These are phyloP conservation scores for Mamestra configurata DNA, from an alignment of 1,140 invertebrate genomes.

Conservation along the genomic window DNA sequence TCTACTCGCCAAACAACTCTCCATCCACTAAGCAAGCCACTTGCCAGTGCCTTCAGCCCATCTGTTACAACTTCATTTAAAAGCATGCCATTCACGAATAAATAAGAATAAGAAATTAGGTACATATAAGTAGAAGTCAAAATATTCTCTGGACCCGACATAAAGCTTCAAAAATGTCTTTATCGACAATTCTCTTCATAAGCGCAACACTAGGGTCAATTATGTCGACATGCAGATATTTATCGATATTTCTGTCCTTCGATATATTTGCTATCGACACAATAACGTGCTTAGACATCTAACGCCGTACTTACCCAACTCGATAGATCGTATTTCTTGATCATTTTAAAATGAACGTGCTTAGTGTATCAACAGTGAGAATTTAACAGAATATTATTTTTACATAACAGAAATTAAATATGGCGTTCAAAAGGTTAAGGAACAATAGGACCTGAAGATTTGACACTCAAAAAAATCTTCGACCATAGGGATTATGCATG, in stretches of 20 bases:
- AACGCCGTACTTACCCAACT: conserved; percentile 46
- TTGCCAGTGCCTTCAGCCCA: too few species aligned
- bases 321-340: conserved; percentile 17
- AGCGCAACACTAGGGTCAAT: conserved; percentile 17
- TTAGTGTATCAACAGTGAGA: not conserved
- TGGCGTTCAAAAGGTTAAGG: too few species aligned
- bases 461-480: too few species aligned
- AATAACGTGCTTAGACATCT: conserved; percentile 41
- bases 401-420: not conserved
- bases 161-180: conserved; percentile 13
- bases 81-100: not conserved
- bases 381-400: not conserved
- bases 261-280: conserved; percentile 33
- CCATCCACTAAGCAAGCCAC: too few species aligned
- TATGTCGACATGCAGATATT: conserved; percentile 15
- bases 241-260: conserved; percentile 15
- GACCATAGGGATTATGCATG: too few species aligned
- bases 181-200: conserved; percentile 23
- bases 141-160: conserved; percentile 36
- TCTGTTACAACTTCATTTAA: too few species aligned
- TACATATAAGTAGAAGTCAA: not conserved
- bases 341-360: not conserved
- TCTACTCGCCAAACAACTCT: too few species aligned
- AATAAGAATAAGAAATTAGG: not conserved
- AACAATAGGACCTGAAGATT: too few species aligned